phyloP scores from a whole-genome alignment of 53 echinoderm and acorn worm genomes.

The Echinometra lucunter region DNA sequence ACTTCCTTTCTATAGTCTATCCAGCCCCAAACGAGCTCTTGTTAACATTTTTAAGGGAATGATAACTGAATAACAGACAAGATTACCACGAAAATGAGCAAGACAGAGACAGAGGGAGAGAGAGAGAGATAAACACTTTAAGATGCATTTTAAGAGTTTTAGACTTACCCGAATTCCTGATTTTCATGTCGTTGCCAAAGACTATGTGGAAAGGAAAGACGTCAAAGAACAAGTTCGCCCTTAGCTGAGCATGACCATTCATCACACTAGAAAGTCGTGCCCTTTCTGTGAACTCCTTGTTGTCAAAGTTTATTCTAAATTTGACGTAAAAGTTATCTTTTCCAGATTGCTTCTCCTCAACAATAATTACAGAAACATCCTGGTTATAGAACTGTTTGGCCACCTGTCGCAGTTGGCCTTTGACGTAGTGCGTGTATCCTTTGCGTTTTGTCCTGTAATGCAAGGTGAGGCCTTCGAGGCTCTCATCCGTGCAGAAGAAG shows the following conservation, averaged over 20 bases:
- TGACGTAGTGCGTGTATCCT: conserved; percentile 88
- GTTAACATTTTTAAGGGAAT: no score
- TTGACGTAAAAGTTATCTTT: conserved; percentile 75
- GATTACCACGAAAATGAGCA: no score
- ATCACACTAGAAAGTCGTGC: conserved; percentile 50
- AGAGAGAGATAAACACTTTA: no score
- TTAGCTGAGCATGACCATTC: conserved; percentile 67
- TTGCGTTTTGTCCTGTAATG: conserved; percentile 83
- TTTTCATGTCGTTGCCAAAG: conserved; percentile 82
- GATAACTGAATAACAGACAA: no score
- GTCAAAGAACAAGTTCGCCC: conserved; percentile 76
- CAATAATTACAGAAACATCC: conserved; percentile 76
- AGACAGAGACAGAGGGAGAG: no score
- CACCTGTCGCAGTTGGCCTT: conserved; percentile 87
- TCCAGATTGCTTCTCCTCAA: conserved; percentile 72
- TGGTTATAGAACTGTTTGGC: conserved; percentile 87
- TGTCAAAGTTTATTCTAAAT: conserved; percentile 83
- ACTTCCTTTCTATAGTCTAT: no score
- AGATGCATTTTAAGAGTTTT: no score
- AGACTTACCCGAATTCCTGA: conserved; percentile 51
- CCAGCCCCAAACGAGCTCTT: no score
- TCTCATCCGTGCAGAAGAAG: conserved; percentile 91
- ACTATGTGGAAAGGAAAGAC: conserved; percentile 92
- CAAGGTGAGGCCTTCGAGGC: conserved; percentile 78
- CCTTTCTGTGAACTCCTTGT: conserved; percentile 77